phyloP scores from a whole-genome alignment of 2,888 invertebrate species.

The Calameuta idolon region DNA sequence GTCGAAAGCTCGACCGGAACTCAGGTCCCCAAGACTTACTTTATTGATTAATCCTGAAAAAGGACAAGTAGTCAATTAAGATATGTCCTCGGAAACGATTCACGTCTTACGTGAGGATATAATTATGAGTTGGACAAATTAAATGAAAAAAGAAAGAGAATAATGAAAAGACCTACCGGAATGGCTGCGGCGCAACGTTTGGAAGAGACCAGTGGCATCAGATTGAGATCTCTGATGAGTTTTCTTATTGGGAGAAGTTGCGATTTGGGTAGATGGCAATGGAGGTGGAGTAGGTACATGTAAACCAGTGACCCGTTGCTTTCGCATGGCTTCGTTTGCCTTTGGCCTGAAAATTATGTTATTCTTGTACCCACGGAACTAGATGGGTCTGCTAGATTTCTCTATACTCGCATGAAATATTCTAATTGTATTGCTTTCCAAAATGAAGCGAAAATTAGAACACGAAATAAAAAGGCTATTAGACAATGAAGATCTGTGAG shows the following conservation, averaged over 20 bases:
- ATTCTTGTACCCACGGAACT: background rate
- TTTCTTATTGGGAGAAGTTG: constrained; percentile 73
- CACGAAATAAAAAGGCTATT: background rate
- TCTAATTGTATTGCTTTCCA: background rate
- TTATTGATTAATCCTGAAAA: constrained; percentile 67
- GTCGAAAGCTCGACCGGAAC: constrained; percentile 95
- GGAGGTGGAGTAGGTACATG: constrained; percentile 63
- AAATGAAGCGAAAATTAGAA: background rate
- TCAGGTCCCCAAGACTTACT: constrained; percentile 87
- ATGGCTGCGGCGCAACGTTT: constrained; percentile 65
- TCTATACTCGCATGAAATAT: background rate
- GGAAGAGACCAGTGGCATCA: constrained; percentile 81
- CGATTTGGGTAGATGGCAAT: constrained; percentile 59
- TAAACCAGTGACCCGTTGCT: constrained; percentile 54
- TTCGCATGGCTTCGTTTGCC: constrained; percentile 56
- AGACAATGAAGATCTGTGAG: background rate
- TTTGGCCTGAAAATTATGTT: constrained; percentile 57
- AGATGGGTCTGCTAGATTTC: background rate
- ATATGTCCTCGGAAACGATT: background rate
- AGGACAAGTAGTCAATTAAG: constrained; percentile 7
- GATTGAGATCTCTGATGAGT: constrained; percentile 87
- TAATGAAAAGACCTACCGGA: constrained; percentile 50
- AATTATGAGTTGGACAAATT: constrained; percentile 12
- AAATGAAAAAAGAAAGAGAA: constrained; percentile 11
- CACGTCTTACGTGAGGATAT: background rate